Conservation (phyloP, 2,113 vertebrate genomes). For the Festucalex cinctus region DNA sequence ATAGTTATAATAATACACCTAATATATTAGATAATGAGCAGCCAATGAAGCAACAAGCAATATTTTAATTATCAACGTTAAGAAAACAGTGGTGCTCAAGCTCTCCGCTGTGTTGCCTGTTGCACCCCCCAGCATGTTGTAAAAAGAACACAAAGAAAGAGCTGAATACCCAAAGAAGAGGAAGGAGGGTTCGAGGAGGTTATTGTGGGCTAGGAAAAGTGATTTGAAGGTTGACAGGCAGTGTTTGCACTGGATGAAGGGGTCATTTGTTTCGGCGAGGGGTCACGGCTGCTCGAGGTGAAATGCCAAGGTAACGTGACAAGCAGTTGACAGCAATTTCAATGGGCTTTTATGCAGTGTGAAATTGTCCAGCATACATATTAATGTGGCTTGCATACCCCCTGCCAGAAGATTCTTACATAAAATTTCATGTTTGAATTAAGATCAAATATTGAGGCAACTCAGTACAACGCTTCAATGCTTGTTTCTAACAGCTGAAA, state of each 20-base stretch:
- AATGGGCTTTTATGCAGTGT: constrained; percentile 2
- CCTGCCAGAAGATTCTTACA: neutral
- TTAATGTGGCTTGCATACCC: neutral
- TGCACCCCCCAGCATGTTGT: neutral
- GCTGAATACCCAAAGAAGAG: neutral
- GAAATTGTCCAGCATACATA: neutral
- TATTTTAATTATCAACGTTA: neutral
- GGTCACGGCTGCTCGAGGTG: neutral
- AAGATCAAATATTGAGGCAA: neutral
- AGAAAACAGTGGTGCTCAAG: neutral
- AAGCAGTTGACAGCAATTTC: constrained; percentile 1
- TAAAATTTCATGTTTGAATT: neutral
- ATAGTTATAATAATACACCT: neutral
- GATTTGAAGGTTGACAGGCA: neutral
- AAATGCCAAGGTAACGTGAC: constrained; percentile 7
- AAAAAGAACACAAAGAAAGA: constrained; percentile 1
- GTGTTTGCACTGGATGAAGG: neutral
- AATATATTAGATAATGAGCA: neutral
- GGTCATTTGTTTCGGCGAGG: constrained; percentile 1
- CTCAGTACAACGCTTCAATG: neutral
- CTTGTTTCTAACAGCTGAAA: neutral
- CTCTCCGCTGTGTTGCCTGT: neutral
- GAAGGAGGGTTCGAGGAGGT: neutral
- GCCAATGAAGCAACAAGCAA: neutral
- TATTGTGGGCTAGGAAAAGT: neutral